Evolutionary conservation across 2,888 invertebrate genomes (phyloP).

Genomic region (Odontocolon sp.): DNA sequence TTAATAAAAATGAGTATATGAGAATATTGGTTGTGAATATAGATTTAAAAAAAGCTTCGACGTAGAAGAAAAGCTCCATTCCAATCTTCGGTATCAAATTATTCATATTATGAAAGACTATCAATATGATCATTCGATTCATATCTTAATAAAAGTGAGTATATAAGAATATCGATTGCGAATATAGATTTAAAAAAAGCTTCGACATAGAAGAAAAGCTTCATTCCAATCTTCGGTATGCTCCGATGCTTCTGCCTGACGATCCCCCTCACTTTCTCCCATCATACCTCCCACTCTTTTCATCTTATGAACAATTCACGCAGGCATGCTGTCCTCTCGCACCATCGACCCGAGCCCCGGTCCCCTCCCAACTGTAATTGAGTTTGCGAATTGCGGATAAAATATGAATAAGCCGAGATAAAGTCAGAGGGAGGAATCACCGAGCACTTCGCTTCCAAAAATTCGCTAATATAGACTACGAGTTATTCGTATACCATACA

Average conservation of each 20-base stretch:
- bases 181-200: slow-evolving; percentile 20
- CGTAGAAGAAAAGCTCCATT: slow-evolving; percentile 14
- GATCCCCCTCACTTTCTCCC: slow-evolving; percentile 47
- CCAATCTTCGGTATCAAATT: slow-evolving; percentile 21
- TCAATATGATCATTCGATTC: too few relatives aligned
- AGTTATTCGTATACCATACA: slow-evolving; percentile 6
- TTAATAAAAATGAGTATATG: too few relatives aligned
- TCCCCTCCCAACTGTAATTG: slow-evolving; percentile 60
- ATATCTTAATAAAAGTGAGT: too few relatives aligned
- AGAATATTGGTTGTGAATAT: slow-evolving; percentile 30
- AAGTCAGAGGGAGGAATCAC: slow-evolving; percentile 28
- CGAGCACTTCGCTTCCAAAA: slow-evolving; percentile 43
- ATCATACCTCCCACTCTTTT: slow-evolving; percentile 25
- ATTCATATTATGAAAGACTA: background rate
- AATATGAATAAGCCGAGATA: slow-evolving; percentile 61
- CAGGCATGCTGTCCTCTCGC: slow-evolving; percentile 57
- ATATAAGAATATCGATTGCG: slow-evolving; percentile 23
- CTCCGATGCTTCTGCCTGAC: slow-evolving; percentile 12
- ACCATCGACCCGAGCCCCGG: slow-evolving; percentile 51
- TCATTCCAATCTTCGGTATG: slow-evolving; percentile 31
- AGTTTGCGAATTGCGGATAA: slow-evolving; percentile 65
- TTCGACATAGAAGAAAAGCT: slow-evolving; percentile 17
- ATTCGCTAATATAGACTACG: slow-evolving; percentile 15
- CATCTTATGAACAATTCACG: slow-evolving; percentile 65
- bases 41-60: slow-evolving; percentile 20